Conservation (phyloP, 23 tunicate species). For the Phallusia fumigata region DNA sequence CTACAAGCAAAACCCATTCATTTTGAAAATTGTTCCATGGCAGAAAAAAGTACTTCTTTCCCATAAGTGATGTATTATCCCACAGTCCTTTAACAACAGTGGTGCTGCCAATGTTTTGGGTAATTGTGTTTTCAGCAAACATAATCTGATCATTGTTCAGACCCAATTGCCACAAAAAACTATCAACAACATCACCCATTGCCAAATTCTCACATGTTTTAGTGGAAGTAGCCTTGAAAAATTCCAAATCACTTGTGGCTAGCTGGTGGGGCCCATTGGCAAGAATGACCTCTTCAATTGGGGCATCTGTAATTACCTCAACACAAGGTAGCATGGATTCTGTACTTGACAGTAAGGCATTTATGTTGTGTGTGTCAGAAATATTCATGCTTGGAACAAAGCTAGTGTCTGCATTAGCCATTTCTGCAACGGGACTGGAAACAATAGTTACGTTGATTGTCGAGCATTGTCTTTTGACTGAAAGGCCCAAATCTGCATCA, state of each 20-base stretch:
- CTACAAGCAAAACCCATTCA: neutral
- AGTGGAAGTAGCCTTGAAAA: neutral
- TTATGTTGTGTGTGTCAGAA: neutral
- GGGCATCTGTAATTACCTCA: conserved; percentile 10
- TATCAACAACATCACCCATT: neutral
- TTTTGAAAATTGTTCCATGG: neutral
- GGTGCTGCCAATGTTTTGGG: neutral
- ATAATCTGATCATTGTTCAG: neutral
- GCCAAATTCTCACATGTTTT: neutral
- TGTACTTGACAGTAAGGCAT: neutral
- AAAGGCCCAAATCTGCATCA: no score
- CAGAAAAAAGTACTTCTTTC: neutral
- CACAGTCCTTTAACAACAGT: neutral
- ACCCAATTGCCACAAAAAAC: neutral
- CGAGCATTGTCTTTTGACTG: neutral
- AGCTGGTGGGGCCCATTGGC: neutral
- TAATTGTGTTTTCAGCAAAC: neutral
- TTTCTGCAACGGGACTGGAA: neutral
- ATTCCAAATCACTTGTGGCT: neutral
- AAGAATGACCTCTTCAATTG: neutral
- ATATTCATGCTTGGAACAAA: no score
- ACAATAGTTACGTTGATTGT: neutral
- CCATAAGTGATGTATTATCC: neutral
- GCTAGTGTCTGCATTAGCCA: neutral
- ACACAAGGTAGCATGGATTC: neutral